These are phyloP conservation scores for Ameiurus melas DNA, from an alignment of 2,113 vertebrate species.

Conservation along the genomic window DNA sequence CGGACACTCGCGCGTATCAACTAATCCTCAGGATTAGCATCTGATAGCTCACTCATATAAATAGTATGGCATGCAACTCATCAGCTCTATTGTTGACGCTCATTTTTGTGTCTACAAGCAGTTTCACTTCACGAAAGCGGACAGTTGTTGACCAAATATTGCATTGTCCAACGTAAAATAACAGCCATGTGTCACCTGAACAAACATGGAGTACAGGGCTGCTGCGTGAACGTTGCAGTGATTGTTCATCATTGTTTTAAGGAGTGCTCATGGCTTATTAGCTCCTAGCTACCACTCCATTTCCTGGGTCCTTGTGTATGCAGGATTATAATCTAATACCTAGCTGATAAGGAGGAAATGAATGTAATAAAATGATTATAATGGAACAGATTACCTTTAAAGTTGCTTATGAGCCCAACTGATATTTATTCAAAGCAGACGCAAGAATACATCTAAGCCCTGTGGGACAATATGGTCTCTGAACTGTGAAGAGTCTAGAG, in stretches of 20 bases:
- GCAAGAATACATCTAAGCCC: neutral
- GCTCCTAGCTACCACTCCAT: conserved; percentile 10
- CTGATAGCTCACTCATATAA: neutral
- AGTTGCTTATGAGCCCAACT: neutral
- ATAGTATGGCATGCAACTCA: neutral
- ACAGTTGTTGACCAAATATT: conserved; percentile 12
- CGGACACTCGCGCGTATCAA: conserved; percentile 38
- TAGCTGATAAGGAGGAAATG: conserved; percentile 18
- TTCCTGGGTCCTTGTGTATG: conserved; percentile 22
- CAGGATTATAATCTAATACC: conserved; percentile 34
- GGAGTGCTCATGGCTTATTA: conserved; percentile 32
- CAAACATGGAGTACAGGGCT: neutral
- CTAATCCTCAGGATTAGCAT: conserved; percentile 51
- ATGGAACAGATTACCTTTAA: conserved; percentile 10
- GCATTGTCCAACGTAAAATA: conserved; percentile 7
- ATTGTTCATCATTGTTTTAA: conserved; percentile 12
- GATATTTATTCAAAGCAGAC: neutral
- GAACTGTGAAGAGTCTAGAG: neutral
- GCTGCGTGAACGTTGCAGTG: conserved; percentile 13
- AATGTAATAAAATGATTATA: conserved; percentile 14
- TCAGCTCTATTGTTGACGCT: conserved; percentile 15
- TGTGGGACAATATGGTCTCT: neutral
- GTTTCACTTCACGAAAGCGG: conserved; percentile 1
- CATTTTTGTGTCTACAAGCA: conserved; percentile 38
- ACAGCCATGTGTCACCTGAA: conserved; percentile 19